Base-by-base conservation (phyloP, 1,140 invertebrate genomes). In the Drosophila prosaltans region DNA sequence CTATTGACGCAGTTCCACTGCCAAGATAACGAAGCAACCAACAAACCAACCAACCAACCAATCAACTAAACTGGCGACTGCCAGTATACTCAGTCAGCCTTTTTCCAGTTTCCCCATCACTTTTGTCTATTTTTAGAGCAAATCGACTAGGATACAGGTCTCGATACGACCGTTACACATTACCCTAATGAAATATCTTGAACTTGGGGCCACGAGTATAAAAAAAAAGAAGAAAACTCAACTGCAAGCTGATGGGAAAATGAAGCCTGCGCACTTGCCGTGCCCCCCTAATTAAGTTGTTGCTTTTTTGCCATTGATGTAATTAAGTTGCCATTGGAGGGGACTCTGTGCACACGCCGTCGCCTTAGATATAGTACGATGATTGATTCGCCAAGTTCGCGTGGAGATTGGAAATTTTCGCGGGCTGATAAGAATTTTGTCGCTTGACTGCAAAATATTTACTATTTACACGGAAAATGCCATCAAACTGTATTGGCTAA, bases 181-280 rank as follows among this genome's bases (percentile, higher is more conserved):
- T 81, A 70, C 39, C 61, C 58, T 74, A 72, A 78, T 70, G 68
- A 73, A 69, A 63, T 75, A 51, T 59, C 39, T 26, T 43, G 30
- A 63, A 63, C 45, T 51, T 26, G 45, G 45, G 21, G 8, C 21
- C 45, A 26, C 45, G 6, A 36, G 6, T 36, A 36, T 4, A 36
- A 36, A 36, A 36, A 36, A 36, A 36, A 36, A 36, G 6, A 36
- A 30, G 4, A 30, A 4, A 30, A 30, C 45, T 57, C 11, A 62
- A 40, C 36, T 39, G 21, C 26, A 30, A 51, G 45, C 11, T 32
- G 45, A 24, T 36, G 55, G 32, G 2, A 54, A 57, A 57, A 41
- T 43, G 65, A 60, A 28, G 66, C 74, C 66, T 70, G 66, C 66
- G 73, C 74, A 77, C 43, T 70, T 70, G 76, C 66, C 76, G 54